Evolutionary conservation across 2,888 invertebrate species (phyloP).

Genomic region (Blera fallax): DNA sequence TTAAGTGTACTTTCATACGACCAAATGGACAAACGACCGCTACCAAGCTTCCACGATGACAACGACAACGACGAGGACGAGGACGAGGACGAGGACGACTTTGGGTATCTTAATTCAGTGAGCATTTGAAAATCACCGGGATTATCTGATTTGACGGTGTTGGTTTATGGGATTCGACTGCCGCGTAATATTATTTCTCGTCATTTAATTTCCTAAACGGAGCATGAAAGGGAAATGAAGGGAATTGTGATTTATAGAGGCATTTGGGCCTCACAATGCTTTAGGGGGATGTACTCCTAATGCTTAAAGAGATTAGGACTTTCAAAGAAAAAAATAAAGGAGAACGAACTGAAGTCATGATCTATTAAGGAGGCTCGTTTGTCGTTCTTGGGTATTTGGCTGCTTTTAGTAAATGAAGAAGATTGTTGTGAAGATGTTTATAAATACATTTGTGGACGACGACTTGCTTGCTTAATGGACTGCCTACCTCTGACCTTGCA

Average conservation of each 20-base stretch:
- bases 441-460: background rate
- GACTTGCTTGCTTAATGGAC: too few relatives aligned
- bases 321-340: background rate
- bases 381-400: background rate
- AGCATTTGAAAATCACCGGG: slow-evolving; percentile 59
- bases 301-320: slow-evolving; percentile 18
- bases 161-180: slow-evolving; percentile 47
- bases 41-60: background rate
- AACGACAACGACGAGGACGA: background rate
- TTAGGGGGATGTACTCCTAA: slow-evolving; percentile 8
- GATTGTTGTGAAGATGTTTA: background rate
- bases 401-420: background rate
- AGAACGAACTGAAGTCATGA: background rate
- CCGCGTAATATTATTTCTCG: slow-evolving; percentile 41
- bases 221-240: slow-evolving; percentile 47
- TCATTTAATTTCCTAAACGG: slow-evolving; percentile 62
- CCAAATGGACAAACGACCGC: slow-evolving; percentile 47
- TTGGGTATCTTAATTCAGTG: slow-evolving; percentile 46
- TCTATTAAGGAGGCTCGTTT: background rate
- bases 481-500: too few relatives aligned
- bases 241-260: slow-evolving; percentile 52
- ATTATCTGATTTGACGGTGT: slow-evolving; percentile 54
- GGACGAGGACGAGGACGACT: slow-evolving; percentile 1
- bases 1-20: slow-evolving; percentile 42
- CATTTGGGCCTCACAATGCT: background rate